A percentile compares a stretch with the other conserved stretches of the same genome.
Conservation (phyloP, 1,140 invertebrate species). For the Tetranychus urticae region DNA sequence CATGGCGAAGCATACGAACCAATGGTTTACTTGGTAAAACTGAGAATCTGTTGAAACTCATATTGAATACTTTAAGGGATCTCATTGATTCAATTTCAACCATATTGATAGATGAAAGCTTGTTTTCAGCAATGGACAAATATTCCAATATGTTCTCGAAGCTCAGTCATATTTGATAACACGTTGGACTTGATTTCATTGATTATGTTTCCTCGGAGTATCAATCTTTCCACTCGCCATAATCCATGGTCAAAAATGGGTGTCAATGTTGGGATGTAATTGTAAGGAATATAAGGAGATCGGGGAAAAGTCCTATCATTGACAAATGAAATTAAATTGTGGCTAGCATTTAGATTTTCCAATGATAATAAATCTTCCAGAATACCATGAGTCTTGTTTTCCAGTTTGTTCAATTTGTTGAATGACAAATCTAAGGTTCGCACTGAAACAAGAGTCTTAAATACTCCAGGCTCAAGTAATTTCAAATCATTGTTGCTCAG, state of each 20-base stretch:
- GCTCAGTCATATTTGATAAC: conserved; percentile 30
- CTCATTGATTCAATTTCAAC: neutral
- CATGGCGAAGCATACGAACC: neutral
- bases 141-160: conserved; percentile 24
- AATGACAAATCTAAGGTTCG: conserved; percentile 38
- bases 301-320: conserved; percentile 59
- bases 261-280: conserved; percentile 24
- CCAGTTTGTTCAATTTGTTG: conserved; percentile 48
- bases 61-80: neutral
- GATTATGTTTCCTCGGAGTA: conserved; percentile 31
- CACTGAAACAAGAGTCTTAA: conserved; percentile 28
- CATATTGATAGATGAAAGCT: neutral
- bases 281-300: conserved; percentile 45
- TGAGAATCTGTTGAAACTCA: neutral
- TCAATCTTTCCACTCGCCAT: conserved; percentile 37
- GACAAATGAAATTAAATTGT: conserved; percentile 60
- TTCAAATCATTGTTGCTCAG: conserved; percentile 43
- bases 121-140: neutral
- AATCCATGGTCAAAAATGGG: conserved; percentile 28
- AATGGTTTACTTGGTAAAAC: neutral
- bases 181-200: conserved; percentile 29
- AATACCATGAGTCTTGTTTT: conserved; percentile 65
- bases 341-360: conserved; percentile 49
- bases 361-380: conserved; percentile 61
- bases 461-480: conserved; percentile 49